Percentiles rank a stretch among this genome's conserved stretches.
phyloP scores from a whole-genome alignment of 2,797 vertebrate genomes.

The Eulemur coronatus region DNA sequence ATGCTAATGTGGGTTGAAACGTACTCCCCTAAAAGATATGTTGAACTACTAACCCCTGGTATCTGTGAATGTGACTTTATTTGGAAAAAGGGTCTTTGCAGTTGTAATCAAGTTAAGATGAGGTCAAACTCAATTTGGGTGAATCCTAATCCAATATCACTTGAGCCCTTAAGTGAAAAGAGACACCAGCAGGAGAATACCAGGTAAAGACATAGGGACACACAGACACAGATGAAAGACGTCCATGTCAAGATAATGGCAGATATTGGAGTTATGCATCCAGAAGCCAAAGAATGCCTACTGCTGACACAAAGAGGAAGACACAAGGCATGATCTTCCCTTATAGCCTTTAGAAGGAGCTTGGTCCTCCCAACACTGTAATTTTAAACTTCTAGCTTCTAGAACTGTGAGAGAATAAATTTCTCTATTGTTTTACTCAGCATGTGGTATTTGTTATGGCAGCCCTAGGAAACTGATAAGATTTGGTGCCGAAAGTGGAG shows the following conservation, averaged over 20 bases:
- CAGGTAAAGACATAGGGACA: not conserved
- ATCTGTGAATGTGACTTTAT: not conserved
- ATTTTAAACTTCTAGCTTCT: not conserved
- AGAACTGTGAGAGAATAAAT: not conserved
- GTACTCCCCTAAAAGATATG: not conserved
- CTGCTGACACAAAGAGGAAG: not conserved
- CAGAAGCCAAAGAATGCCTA: not conserved
- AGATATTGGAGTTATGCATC: not conserved
- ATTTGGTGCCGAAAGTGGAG: not conserved
- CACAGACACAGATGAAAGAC: not conserved
- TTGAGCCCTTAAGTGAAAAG: not conserved
- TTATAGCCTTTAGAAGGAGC: not conserved
- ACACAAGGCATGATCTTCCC: not conserved
- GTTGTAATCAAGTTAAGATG: slow-evolving; percentile 2
- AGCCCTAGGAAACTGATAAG: not conserved
- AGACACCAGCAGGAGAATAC: not conserved
- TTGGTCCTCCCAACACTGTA: not conserved
- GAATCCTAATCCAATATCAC: not conserved
- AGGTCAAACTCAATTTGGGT: not conserved
- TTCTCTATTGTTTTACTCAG: too few relatives aligned
- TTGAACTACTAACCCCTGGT: not conserved
- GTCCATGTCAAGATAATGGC: too few relatives aligned
- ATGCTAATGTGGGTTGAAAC: not conserved
- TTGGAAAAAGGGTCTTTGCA: too few relatives aligned
- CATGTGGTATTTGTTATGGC: not conserved